Base-by-base conservation (phyloP, 2,797 vertebrate genomes). In the Oreochromis grahami region DNA sequence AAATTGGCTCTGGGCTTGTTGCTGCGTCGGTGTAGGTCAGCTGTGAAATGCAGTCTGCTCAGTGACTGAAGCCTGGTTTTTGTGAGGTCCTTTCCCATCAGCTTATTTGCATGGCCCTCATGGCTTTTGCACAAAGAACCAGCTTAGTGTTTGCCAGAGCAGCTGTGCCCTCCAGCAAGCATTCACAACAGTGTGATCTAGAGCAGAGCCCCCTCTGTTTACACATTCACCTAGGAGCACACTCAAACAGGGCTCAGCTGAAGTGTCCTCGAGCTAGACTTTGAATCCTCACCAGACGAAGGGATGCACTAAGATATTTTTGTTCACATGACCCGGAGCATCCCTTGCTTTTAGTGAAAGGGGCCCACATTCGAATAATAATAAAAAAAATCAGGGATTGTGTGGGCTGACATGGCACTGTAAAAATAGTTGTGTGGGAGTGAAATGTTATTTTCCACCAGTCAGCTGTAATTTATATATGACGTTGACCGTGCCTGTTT, bases 111-210 rank as follows among this genome's bases (percentile, higher is more conserved):
- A 94, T 91, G 88, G 55, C 88, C 58, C 78, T 87, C 77, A 80
- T 91, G 91, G 83, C 84, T 89, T 88, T 87, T 80, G 52, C 84
- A 93, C 87, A 94, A 93, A 92, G 90, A 90, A 45, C 77, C 36
- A 1, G 70, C 83, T 92, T 65, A 90, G 79, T 89, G 86, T 93
- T 92, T 94, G 91, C 93, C 91, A 92, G 80, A 87, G 92, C 94
- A 94, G 94, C 94, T 95, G 93, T 87, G 84, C 78, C 91, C 79
- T 82, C 76, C 53, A 87, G 86, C 88, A 80, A 79, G 63, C 15
- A 38, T 85, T 70, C 68, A 29, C 76, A 76, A 29, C 85, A 68
- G 45, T 38, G 9, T 87, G 88, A 91, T 88, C 84, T 85, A 80
- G 84, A 88, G 86, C 81, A 85, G 82, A 84, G 63, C 78, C 68